Conservation (phyloP, 1,140 invertebrate genomes). For the Heliconius hewitsoni region DNA sequence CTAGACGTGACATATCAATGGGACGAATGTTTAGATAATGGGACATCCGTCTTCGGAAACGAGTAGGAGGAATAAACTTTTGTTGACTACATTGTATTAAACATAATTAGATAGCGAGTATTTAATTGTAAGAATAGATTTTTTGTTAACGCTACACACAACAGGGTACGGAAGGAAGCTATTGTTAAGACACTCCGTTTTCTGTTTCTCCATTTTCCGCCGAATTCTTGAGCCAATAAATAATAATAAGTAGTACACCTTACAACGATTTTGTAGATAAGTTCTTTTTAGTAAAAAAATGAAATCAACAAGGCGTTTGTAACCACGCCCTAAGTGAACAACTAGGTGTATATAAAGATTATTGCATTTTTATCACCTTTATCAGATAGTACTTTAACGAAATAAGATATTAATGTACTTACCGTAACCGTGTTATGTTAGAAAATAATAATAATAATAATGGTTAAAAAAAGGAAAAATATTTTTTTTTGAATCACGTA, state of each 20-base stretch:
- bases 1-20: slow-evolving; percentile 67
- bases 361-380: slow-evolving; percentile 8
- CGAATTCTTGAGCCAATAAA: too few relatives aligned
- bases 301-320: not conserved
- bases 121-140: not conserved
- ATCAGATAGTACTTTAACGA: not conserved
- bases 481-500: not conserved
- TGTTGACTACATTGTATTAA: slow-evolving; percentile 10
- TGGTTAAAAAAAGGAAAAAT: not conserved
- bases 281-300: not conserved
- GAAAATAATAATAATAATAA: too few relatives aligned
- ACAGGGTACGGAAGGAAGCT: too few relatives aligned
- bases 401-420: not conserved
- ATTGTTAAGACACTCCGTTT: too few relatives aligned
- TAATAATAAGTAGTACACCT: not conserved
- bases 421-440: not conserved
- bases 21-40: slow-evolving; percentile 53
- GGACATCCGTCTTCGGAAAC: slow-evolving; percentile 50
- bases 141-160: too few relatives aligned
- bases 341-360: not conserved
- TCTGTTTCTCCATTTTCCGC: too few relatives aligned
- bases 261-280: not conserved
- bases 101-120: not conserved
- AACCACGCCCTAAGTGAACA: not conserved
- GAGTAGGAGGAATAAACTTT: slow-evolving; percentile 27